Percentiles rank a stretch among this genome's conserved stretches.
These are phyloP conservation scores for Tiaroga cobitis DNA, from an alignment of 2,797 vertebrate species.

Conservation along the genomic window DNA sequence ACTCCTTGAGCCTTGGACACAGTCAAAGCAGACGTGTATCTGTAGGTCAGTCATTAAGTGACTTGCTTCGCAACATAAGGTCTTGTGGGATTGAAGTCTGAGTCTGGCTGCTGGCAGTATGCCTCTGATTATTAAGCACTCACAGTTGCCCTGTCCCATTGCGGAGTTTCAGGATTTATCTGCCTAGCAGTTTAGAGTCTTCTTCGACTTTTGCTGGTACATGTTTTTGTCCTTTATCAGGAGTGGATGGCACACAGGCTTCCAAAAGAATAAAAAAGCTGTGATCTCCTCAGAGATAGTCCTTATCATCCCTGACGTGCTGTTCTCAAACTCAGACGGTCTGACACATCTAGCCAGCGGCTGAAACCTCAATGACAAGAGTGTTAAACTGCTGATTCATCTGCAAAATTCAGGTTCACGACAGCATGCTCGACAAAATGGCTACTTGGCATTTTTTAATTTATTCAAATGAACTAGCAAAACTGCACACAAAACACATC, in stretches of 20 bases:
- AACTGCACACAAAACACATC: background rate
- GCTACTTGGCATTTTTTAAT: background rate
- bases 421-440: conserved; percentile 3
- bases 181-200: conserved; percentile 1
- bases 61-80: conserved; percentile 25
- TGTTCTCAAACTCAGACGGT: conserved; percentile 50
- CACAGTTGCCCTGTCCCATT: background rate
- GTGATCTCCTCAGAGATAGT: conserved; percentile 58
- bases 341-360: conserved; percentile 48
- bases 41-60: conserved; percentile 30
- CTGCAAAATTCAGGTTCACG: conserved; percentile 7
- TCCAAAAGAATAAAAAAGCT: conserved; percentile 56
- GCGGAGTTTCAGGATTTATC: conserved; percentile 14
- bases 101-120: background rate
- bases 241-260: conserved; percentile 67
- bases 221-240: conserved; percentile 62
- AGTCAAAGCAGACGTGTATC: conserved; percentile 42
- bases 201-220: conserved; percentile 52
- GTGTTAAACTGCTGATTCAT: conserved; percentile 46
- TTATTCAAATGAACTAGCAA: background rate
- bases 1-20: conserved; percentile 33
- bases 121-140: background rate
- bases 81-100: background rate
- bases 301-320: conserved; percentile 36
- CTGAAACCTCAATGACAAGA: conserved; percentile 12